These are phyloP conservation scores for Micropterix aruncella DNA, from an alignment of 2,888 invertebrate species.

Conservation along the genomic window DNA sequence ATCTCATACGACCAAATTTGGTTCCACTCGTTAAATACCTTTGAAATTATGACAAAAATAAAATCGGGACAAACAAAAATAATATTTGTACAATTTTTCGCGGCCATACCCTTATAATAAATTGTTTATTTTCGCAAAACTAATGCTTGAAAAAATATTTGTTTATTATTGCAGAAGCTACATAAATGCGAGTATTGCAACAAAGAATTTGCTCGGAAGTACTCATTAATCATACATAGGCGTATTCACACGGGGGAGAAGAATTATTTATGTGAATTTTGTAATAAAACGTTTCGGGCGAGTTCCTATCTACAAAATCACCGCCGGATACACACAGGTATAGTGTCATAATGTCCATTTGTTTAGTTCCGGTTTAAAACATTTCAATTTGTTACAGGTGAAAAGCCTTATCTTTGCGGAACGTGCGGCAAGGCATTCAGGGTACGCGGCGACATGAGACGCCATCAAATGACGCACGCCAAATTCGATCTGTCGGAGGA, in stretches of 20 bases:
- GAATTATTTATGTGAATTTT: conserved; percentile 77
- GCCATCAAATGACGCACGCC: conserved; percentile 62
- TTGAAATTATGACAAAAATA: too few species aligned
- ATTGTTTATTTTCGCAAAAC: too few species aligned
- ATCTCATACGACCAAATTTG: too few species aligned
- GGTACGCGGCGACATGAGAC: conserved; percentile 68
- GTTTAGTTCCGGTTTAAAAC: background rate
- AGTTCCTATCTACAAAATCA: conserved; percentile 77
- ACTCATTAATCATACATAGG: conserved; percentile 72
- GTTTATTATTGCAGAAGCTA: conserved; percentile 41
- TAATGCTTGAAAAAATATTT: too few species aligned
- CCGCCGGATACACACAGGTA: conserved; percentile 72
- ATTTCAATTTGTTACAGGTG: conserved; percentile 42
- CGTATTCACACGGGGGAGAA: conserved; percentile 78
- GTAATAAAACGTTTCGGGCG: conserved; percentile 71
- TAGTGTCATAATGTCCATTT: background rate
- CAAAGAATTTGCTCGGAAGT: conserved; percentile 78
- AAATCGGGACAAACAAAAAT: too few species aligned
- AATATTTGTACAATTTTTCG: too few species aligned
- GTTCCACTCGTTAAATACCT: too few species aligned
- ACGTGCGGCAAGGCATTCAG: conserved; percentile 73
- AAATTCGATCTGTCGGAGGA: conserved; percentile 13
- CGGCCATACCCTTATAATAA: too few species aligned
- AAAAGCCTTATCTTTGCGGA: conserved; percentile 61
- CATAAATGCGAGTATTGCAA: conserved; percentile 83